Conservation (phyloP, 2,797 vertebrate genomes). For the Cercopithecus petaurista region DNA sequence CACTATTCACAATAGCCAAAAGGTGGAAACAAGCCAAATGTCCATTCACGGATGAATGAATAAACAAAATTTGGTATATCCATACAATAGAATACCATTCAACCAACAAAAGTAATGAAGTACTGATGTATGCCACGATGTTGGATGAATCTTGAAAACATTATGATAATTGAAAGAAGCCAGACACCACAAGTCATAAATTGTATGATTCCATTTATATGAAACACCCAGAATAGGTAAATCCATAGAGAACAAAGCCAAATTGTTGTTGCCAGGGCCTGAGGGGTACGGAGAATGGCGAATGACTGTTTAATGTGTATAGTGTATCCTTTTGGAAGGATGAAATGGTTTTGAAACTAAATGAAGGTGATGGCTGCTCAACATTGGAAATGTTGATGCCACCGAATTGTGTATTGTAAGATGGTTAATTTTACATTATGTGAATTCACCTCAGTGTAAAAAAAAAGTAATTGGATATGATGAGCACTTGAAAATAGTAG, state of each 20-base stretch:
- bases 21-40: not conserved
- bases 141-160: not conserved
- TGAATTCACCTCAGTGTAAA: not conserved
- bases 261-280: not conserved
- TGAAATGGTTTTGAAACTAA: not conserved
- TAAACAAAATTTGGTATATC: not conserved
- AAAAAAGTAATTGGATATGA: not conserved
- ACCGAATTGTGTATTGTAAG: not conserved
- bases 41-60: not conserved
- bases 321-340: not conserved
- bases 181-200: not conserved
- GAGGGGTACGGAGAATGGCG: accelerated
- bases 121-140: not conserved
- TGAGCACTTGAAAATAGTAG: not conserved
- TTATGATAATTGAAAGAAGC: not conserved
- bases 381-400: not conserved
- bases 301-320: not conserved
- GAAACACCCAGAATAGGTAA: not conserved
- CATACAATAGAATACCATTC: not conserved
- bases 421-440: not conserved
- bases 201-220: not conserved
- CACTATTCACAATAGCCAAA: not conserved
- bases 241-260: not conserved
- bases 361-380: not conserved
- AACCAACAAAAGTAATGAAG: not conserved